Conservation (phyloP, 2,888 invertebrate genomes). For the Ornithoptera priamus region DNA sequence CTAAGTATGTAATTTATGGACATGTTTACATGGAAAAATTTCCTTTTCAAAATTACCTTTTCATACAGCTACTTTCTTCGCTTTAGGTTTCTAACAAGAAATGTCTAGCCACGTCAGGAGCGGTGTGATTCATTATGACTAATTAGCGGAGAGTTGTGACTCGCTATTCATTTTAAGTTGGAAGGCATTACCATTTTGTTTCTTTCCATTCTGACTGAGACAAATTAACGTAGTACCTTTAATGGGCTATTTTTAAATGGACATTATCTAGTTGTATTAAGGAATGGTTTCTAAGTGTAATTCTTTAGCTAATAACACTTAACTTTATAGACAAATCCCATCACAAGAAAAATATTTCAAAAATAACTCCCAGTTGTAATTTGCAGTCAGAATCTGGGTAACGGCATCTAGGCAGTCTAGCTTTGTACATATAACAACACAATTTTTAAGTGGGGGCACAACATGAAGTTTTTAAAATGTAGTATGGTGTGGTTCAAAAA, state of each 20-base stretch:
- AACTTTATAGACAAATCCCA: too few species aligned
- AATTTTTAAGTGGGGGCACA: too few species aligned
- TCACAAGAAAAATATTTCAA: too few species aligned
- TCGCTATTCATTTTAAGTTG: conserved; percentile 28
- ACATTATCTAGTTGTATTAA: not conserved
- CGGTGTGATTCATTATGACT: conserved; percentile 37
- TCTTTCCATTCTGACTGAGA: conserved; percentile 26
- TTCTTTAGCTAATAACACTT: too few species aligned
- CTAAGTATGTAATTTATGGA: not conserved
- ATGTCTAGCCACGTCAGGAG: conserved; percentile 31
- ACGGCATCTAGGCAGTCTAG: too few species aligned
- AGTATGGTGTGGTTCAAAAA: too few species aligned
- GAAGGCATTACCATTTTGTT: conserved; percentile 26
- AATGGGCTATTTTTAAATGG: conserved; percentile 1
- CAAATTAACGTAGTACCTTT: conserved; percentile 21
- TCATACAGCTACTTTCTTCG: not conserved
- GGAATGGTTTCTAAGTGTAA: not conserved
- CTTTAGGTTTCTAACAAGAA: conserved; percentile 31
- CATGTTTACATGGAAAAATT: not conserved
- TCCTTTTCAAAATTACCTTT: not conserved
- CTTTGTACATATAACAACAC: too few species aligned
- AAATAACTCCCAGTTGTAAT: too few species aligned
- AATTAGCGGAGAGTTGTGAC: conserved; percentile 31
- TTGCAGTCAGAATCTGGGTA: too few species aligned
- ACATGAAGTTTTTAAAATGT: too few species aligned